phyloP scores from a whole-genome alignment of 2,113 vertebrate genomes.

The Murina feae region DNA sequence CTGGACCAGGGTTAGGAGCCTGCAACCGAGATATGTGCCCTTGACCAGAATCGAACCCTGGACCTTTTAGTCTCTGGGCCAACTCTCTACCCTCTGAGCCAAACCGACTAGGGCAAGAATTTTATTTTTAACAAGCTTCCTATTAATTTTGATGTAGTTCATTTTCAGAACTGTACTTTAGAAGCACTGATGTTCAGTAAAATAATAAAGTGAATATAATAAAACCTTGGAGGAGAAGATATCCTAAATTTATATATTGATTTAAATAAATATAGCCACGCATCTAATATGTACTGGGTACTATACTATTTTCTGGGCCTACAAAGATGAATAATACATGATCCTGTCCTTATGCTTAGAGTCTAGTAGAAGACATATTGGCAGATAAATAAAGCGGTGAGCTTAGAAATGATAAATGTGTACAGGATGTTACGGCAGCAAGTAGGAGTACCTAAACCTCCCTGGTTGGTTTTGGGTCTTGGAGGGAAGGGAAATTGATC shows the following conservation, averaged over 20 bases:
- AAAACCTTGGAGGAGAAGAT: background rate
- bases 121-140: background rate
- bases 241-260: slow-evolving; percentile 1
- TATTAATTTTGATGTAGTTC: background rate
- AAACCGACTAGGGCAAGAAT: background rate
- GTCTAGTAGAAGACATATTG: background rate
- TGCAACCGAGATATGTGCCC: too few relatives aligned
- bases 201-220: background rate
- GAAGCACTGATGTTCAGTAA: slow-evolving; percentile 6
- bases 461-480: background rate
- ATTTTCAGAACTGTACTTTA: background rate
- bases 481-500: background rate
- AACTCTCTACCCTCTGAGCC: too few relatives aligned
- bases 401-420: background rate
- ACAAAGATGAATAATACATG: background rate
- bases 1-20: too few relatives aligned
- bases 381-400: background rate
- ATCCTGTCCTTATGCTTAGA: background rate
- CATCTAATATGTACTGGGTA: background rate
- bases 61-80: too few relatives aligned
- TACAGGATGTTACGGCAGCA: background rate
- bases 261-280: background rate
- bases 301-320: slow-evolving; percentile 6
- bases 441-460: background rate
- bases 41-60: too few relatives aligned